Evolutionary conservation across 2,888 invertebrate genomes (phyloP).

Genomic region (Pristionchus arcanus): DNA sequence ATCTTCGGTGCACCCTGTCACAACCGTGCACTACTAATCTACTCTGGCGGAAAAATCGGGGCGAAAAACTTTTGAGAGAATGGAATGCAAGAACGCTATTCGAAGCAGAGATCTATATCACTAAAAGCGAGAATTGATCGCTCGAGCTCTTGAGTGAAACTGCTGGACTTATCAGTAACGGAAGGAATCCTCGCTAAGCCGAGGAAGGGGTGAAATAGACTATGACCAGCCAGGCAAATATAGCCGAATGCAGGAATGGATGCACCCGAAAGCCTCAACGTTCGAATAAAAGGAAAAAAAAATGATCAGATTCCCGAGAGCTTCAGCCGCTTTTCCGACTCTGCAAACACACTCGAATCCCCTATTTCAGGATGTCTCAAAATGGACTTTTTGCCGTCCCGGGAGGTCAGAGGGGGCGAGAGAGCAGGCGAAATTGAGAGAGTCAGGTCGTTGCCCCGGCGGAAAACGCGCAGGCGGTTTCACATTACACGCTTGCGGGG

Average conservation of each 20-base stretch:
- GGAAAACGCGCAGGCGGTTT: background rate
- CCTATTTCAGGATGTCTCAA: conserved; percentile 32
- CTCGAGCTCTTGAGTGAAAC: background rate
- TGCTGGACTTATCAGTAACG: no score
- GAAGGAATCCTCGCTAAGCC: background rate
- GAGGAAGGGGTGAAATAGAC: background rate
- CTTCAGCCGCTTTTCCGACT: background rate
- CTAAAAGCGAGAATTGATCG: background rate
- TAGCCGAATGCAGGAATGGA: no score
- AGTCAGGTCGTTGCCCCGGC: no score
- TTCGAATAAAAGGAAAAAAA: background rate
- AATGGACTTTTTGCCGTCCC: conserved; percentile 31
- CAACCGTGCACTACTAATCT: background rate
- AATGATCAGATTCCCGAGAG: background rate
- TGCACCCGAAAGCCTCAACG: no score
- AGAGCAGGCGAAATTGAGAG: no score
- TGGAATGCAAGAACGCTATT: background rate
- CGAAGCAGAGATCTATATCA: background rate
- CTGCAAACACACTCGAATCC: conserved; percentile 17
- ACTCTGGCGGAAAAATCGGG: background rate
- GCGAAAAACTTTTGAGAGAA: background rate
- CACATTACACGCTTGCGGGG: background rate
- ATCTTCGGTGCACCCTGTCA: conserved; percentile 1
- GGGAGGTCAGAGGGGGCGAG: no score
- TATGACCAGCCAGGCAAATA: background rate